Evolutionary conservation across 2,888 invertebrate species (phyloP), one percentile per base, ranked within the genome.

Genomic region (Eledone cirrhosa): DNA sequence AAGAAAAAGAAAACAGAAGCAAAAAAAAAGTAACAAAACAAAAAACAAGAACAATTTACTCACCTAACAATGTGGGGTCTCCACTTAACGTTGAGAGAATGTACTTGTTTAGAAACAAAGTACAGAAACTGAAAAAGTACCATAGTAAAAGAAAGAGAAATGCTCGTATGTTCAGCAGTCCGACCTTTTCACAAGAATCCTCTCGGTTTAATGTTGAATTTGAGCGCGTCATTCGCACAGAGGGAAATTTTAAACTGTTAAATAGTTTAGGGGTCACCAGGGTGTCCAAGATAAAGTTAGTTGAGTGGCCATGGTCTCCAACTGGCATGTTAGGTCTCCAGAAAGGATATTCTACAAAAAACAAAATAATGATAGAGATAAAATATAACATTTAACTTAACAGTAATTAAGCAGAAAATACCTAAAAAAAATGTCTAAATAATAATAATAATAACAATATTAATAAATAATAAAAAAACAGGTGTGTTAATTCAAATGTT

Each of bases 51-150:
- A 67, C 0, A 72, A 72, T 14, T 27, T 5, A 82, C 87, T 86
- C 83, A 94, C 95, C 94, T 88, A 95, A 90, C 80, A 95, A 91
- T 78, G 94, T 94, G 27, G 95, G 94, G 90, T 95, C 94, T 75
- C 94, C 94, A 89, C 93, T 92, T 88, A 94, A 92, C 85, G 93
- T 94, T 0, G 94, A 93, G 80, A 95, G 91, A 86, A 95, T 94
- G 88, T 94, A 94, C 88, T 95, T 95, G 91, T 95, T 95, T 80
- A 94, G 91, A 90, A 95, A 95, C 77, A 95, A 91, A 1, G 95
- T 95, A 88, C 94, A 94, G 14, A 94, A 94, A 89, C 94, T 94
- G 89, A 95, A 95, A 87, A 95, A 92, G 87, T 95, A 95, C 95
- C 95, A 95, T 81, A 94, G 89, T 77, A 93, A 79, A 7, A 90